Evolutionary conservation across 2,797 vertebrate species (phyloP).

Genomic region (Squalus acanthias): DNA sequence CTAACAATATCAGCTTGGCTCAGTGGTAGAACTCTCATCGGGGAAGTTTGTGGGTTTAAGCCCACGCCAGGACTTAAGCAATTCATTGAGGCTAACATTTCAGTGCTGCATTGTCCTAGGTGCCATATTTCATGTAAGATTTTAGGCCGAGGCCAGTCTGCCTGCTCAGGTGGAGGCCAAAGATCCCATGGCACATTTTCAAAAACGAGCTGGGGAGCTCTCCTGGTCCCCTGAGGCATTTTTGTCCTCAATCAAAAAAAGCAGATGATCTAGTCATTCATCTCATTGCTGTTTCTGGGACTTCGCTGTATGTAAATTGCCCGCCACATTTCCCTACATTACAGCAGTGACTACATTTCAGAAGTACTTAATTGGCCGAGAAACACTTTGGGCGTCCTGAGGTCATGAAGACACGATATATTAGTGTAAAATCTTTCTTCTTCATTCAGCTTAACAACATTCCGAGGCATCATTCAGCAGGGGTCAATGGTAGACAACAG

Average conservation of each 20-base stretch:
- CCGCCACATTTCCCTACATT: neutral
- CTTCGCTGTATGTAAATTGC: neutral
- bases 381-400: neutral
- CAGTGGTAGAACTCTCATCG: neutral
- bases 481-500: neutral
- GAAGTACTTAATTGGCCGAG: neutral
- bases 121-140: neutral
- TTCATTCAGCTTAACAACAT: neutral
- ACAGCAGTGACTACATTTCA: neutral
- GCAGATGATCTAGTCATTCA: neutral
- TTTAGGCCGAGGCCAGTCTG: neutral
- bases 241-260: neutral
- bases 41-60: neutral
- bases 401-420: too few relatives aligned
- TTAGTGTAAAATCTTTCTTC: too few relatives aligned
- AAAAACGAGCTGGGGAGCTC: neutral
- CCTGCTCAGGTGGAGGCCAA: neutral
- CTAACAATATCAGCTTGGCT: neutral
- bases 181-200: neutral
- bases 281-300: neutral
- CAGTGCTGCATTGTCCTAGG: neutral
- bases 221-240: neutral
- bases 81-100: neutral
- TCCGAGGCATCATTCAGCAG: neutral
- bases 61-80: neutral